These are phyloP conservation scores for Halcyon chelicuti DNA, from an alignment of 2,797 vertebrate species.

Conservation along the genomic window DNA sequence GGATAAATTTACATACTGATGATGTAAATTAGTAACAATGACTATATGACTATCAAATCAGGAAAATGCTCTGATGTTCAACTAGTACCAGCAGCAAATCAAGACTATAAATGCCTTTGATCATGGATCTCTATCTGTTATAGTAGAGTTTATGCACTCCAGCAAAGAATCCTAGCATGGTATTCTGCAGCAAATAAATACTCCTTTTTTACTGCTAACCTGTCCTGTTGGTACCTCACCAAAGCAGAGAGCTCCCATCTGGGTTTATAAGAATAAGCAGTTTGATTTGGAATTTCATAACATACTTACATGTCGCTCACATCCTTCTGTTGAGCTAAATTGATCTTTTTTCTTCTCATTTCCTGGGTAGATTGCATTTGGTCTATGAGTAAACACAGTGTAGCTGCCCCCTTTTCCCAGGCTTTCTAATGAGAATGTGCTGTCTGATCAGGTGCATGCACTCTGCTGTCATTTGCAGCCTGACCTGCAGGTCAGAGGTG, in stretches of 20 bases:
- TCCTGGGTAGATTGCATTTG: conserved; percentile 78
- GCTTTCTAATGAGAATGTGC: conserved; percentile 86
- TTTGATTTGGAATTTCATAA: conserved; percentile 73
- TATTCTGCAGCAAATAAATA: conserved; percentile 48
- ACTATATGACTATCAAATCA: not conserved
- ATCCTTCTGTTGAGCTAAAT: conserved; percentile 73
- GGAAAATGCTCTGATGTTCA: not conserved
- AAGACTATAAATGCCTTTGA: not conserved
- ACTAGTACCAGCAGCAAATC: not conserved
- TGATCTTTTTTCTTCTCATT: conserved; percentile 76
- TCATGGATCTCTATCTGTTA: not conserved
- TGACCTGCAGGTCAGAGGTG: conserved; percentile 85
- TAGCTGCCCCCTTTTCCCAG: conserved; percentile 76
- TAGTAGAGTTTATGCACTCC: not conserved
- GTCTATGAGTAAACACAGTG: conserved; percentile 78
- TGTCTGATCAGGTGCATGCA: conserved; percentile 85
- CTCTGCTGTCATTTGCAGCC: conserved; percentile 85
- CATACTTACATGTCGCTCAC: conserved; percentile 66
- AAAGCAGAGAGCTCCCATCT: conserved; percentile 14
- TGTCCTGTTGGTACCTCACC: conserved; percentile 5
- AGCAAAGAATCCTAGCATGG: not conserved
- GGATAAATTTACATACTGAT: not conserved
- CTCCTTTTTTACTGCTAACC: conserved; percentile 41
- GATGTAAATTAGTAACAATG: not conserved
- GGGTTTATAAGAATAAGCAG: conserved; percentile 63